Evolutionary conservation across 2,113 vertebrate species (phyloP).

Genomic region (Ascaphus truei): DNA sequence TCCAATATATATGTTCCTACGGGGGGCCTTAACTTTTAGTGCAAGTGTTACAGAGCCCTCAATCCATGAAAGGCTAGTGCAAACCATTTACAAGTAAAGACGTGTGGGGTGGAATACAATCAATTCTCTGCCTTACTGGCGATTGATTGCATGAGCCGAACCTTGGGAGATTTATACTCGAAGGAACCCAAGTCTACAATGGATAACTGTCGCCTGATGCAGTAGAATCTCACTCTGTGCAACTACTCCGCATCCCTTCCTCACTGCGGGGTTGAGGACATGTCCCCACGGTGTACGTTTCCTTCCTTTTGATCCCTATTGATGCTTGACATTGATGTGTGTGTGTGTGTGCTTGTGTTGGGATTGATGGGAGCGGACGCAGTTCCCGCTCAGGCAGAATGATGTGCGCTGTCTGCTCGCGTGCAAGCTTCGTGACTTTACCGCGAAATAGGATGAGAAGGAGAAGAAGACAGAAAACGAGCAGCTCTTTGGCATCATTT

Average conservation of each 20-base stretch:
- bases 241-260: not conserved
- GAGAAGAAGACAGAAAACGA: too few relatives aligned
- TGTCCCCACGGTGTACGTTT: not conserved
- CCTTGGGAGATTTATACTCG: not conserved
- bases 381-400: not conserved
- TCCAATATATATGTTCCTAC: too few relatives aligned
- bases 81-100: not conserved
- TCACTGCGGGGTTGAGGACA: not conserved
- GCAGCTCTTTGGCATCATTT: too few relatives aligned
- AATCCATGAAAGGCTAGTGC: too few relatives aligned
- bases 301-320: not conserved
- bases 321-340: slow-evolving; percentile 6
- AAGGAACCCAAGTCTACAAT: too few relatives aligned
- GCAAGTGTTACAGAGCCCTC: too few relatives aligned
- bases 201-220: too few relatives aligned
- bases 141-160: not conserved
- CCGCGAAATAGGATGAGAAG: not conserved
- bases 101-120: not conserved
- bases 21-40: too few relatives aligned
- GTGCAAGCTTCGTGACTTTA: not conserved
- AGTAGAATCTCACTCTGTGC: too few relatives aligned
- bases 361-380: not conserved
- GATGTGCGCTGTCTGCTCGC: not conserved
- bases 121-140: not conserved
- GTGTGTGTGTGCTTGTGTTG: not conserved